Evolutionary conservation across 2,113 vertebrate species (phyloP), one percentile per base, ranked within the genome.

Genomic region (Sphyrna mokarran): DNA sequence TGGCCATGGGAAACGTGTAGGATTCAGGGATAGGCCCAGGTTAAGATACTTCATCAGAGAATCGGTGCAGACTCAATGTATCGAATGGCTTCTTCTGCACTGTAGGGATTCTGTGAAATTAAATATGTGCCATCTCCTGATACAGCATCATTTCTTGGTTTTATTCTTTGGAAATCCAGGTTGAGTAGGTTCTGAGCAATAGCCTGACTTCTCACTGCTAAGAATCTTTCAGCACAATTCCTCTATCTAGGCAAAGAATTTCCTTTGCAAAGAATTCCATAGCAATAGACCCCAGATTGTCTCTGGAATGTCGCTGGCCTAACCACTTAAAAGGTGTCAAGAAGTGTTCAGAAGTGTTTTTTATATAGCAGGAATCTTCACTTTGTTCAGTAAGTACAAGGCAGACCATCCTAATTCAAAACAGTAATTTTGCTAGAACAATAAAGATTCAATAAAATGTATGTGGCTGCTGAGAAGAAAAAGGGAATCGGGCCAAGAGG

Each of bases 241-340:
- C 68, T 54, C 11, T 61, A 95, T 72, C 43, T 54, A 29, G 37
- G 14, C 43, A 72, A 76, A 72, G 29, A 48, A 95, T 16, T 72
- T 54, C 10, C 94, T 37, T 29, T 40, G 43, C 20, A 29, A 95
- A 37, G 69, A 68, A 72, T 95, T 76, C 43, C 94, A 48, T 26
- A 95, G 43, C 94, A 26, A 48, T 26, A 95, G 94, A 43, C 22
- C 40, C 69, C 68, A 76, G 48, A 70, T 48, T 20, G 40, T 95
- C 94, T 95, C 94, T 23, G 26, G 94, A 72, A 95, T 95, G 94
- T 95, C 94, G 76, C 68, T 23, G 48, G 37, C 43, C 20, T 69
- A 95, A 54, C 69, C 69, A 72, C 94, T 95, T 95, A 40, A 54
- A 95, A 8, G 70, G 94, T 72, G 40, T 48, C 69, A 94, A 54